Evolutionary conservation across 2,888 invertebrate species (phyloP), one percentile per base, ranked within the genome.

Genomic region (Tachina lurida): DNA sequence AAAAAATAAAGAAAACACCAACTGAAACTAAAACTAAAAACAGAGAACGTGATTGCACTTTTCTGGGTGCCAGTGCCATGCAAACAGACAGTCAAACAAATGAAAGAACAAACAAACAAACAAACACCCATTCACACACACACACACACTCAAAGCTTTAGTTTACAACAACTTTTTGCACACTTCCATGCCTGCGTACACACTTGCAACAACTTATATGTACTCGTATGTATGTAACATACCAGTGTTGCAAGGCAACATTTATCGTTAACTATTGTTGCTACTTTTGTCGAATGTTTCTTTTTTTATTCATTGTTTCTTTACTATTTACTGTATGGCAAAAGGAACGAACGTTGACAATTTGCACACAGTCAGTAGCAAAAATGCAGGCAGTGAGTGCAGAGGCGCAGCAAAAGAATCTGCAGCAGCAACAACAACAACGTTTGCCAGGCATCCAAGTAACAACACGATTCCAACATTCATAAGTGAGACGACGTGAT

Each of bases 21-120:
- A 49, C 62, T 62, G 60, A 22, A 56, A 68, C 52, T 52, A n/a
- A 74, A 75, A 75, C 68, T 60, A 45, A 77, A 31, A 81, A 63
- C 82, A 31, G 22, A 49, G 79, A 83, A 86, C 78, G 86, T 86
- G 83, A 86, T 86, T 86, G 86, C 83, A 86, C 79, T 86, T 86
- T 86, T 86, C 86, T 79, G 83, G 83, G 86, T 86, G 86, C 86
- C 83, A 83, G 65, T 45, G 65, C 63, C 67, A 70, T 58, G 77
- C 65, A 56, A 47, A 73, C 60, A 67, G 13, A 13, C 49, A 49
- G 49, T 31, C 70, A 54, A n/a, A 81, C 65, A 67, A 54, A 49
- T 52, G 58, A 73, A 58, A 54, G 54, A 58, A 70, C 13, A 10
- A 56, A 63, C 47, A 13, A 73, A 76, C 76, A 82, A 54, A 75